Base-by-base conservation (phyloP, 2,888 invertebrate species). In the Lepidochitona cinerea region DNA sequence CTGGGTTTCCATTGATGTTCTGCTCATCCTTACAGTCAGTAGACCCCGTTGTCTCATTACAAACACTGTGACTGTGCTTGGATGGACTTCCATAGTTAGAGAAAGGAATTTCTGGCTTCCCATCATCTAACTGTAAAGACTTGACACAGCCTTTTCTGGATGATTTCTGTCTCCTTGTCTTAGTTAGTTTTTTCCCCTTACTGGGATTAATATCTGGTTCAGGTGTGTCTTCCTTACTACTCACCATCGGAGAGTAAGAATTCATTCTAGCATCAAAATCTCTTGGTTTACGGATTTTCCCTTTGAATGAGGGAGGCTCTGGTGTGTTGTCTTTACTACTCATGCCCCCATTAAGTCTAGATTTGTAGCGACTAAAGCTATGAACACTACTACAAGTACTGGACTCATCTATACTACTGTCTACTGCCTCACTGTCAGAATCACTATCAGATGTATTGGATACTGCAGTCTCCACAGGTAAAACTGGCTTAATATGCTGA, bases 401-500 rank as follows among this genome's bases (percentile, higher is more conserved):
- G 59, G 59, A 59, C 26, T 59, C 59, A 26, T 59, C 59, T 9
- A 36, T 49, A 26, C 32, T 41, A 29, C 70, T 54, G 1, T 66
- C 71, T 14, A 41, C 66, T 41, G 74, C 68, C 26, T 70, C 73
- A 59, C 65, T 41, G n/a, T 75, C 71, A 54, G n/a, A 49, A 64
- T 68, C 73, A 70, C 37, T 41, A 26, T 37, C 68, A 5, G 67
- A 26, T 23, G 32, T 67, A 4, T 36, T 33, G n/a, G 33, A 18
- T 26, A 70, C 65, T 23, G 6, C 64, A 74, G 73, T 33, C 35
- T 76, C 72, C 6, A 81, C 75, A 18, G 82, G 83, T n/a, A 82
- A 71, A 5, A 83, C 80, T 49, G 79, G 75, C 59, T 82, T 83
- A n/a, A 79, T 77, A 32, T 79, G 79, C 83, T 83, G 72, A 49